Evolutionary conservation across 2,797 vertebrate genomes (phyloP).

Genomic region (Periophthalmus magnuspinnatus): DNA sequence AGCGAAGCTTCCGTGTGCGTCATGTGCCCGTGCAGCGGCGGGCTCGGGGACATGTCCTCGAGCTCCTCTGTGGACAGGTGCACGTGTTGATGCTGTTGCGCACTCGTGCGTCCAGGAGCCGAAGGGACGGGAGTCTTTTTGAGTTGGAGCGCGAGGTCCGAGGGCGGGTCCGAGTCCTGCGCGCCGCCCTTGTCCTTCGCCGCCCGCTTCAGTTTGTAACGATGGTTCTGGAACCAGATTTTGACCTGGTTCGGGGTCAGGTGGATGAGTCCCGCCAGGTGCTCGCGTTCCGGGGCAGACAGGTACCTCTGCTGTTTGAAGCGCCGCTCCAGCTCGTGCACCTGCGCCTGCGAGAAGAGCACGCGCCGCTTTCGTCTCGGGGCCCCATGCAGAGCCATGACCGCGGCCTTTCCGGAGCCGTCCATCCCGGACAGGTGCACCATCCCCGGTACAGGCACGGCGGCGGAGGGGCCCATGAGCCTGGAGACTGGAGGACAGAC

Average conservation of each 20-base stretch:
- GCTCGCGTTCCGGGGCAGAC: slow-evolving; percentile 91
- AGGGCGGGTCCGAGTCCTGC: slow-evolving; percentile 45
- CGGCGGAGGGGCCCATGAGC: slow-evolving; percentile 87
- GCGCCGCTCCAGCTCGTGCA: slow-evolving; percentile 89
- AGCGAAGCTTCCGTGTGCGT: slow-evolving; percentile 84
- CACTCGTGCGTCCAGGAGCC: too few species aligned
- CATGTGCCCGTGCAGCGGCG: slow-evolving; percentile 82
- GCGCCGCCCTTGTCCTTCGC: slow-evolving; percentile 85
- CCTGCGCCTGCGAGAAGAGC: slow-evolving; percentile 93
- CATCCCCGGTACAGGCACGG: slow-evolving; percentile 87
- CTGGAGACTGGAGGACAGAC: slow-evolving; percentile 82
- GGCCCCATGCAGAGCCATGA: slow-evolving; percentile 78
- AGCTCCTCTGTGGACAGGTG: slow-evolving; percentile 76
- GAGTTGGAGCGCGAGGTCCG: neutral
- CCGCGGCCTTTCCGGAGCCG: slow-evolving; percentile 76
- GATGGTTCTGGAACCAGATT: slow-evolving; percentile 97
- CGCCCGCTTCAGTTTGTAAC: slow-evolving; percentile 95
- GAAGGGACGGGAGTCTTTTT: neutral
- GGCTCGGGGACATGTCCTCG: slow-evolving; percentile 85
- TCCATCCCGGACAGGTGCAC: slow-evolving; percentile 88
- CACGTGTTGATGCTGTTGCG: slow-evolving; percentile 39
- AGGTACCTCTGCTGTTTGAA: slow-evolving; percentile 93
- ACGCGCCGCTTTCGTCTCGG: slow-evolving; percentile 87
- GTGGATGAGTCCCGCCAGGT: slow-evolving; percentile 89
- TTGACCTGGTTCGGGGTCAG: slow-evolving; percentile 95